phyloP scores from a whole-genome alignment of 1,140 invertebrate species.

The Philopotamus ludificatus region DNA sequence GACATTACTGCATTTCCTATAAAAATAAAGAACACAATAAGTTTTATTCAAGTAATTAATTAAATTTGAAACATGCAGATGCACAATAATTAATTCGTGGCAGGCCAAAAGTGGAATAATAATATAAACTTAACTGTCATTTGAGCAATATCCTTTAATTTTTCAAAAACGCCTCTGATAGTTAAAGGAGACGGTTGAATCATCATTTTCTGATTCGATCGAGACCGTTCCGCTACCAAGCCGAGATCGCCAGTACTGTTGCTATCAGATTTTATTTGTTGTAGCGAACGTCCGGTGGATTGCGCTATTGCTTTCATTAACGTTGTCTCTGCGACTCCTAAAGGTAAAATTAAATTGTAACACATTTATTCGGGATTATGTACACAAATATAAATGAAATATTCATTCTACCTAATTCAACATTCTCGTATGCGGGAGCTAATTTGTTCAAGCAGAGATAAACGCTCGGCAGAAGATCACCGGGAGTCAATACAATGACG shows the following conservation, averaged over 20 bases:
- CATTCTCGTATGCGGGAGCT: slow-evolving; percentile 89
- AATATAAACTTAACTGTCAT: slow-evolving; percentile 85
- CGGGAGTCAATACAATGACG: slow-evolving; percentile 81
- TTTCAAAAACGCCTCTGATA: slow-evolving; percentile 74
- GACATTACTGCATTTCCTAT: slow-evolving; percentile 64
- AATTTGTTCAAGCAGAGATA: slow-evolving; percentile 96
- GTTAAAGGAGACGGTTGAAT: slow-evolving; percentile 71
- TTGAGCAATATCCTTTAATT: slow-evolving; percentile 86
- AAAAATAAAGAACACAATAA: too few species aligned
- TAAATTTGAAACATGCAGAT: slow-evolving; percentile 39
- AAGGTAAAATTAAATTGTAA: background rate
- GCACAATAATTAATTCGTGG: too few species aligned
- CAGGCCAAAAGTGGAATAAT: too few species aligned
- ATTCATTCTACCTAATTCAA: slow-evolving; percentile 48
- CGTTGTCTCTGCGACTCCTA: slow-evolving; percentile 89
- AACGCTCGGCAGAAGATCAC: slow-evolving; percentile 86
- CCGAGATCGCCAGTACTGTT: slow-evolving; percentile 86
- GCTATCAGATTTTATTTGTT: slow-evolving; percentile 83
- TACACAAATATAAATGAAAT: background rate
- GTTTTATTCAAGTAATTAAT: too few species aligned
- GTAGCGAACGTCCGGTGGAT: slow-evolving; percentile 82
- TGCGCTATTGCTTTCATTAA: slow-evolving; percentile 94
- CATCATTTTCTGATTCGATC: slow-evolving; percentile 87
- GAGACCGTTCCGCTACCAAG: slow-evolving; percentile 87
- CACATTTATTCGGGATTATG: background rate